Base-by-base conservation (phyloP, 2,113 vertebrate genomes). In the Malurus cyaneus region DNA sequence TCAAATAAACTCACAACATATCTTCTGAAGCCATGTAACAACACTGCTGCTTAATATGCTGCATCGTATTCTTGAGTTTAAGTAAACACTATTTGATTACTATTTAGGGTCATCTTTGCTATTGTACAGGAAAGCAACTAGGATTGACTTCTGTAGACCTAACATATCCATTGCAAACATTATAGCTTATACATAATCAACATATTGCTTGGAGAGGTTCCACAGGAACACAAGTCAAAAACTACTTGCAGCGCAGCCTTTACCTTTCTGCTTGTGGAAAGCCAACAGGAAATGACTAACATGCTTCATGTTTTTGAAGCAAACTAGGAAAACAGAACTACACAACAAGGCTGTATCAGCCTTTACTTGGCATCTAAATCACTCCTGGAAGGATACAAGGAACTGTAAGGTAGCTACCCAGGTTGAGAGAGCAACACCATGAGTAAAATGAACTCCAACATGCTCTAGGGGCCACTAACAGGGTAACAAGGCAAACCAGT, bases 381-480 rank as follows among this genome's bases (percentile, higher is more conserved):
- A 53, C 11, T 31, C n/a, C 39, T n/a, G 72, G 53, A 59, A 79
- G 34, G 39, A 74, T 11, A 39, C 15, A 1, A 18, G 15, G 34
- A 56, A 52, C 31, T 47, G 12, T 41, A 28, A 34, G 10, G 7
- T 4, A 56, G 16, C 24, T 41, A 52, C 15, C 14, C 9, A 29
- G 5, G 7, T 32, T 17, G 13, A 32, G 12, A 36, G 12, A 21
- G 86, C 44, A n/a, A 56, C 21, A 57, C 10, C 46, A 21, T 2
- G 6, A 72, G 18, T 16, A 44, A 73, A 65, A 5, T 31, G 14
- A 44, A 53, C 26, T 54, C 10, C 21, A 41, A 18, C 6, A 36
- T 1, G 2, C 14, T 53, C 36, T 24, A 62, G 6, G 6, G 14
- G 32, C 23, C 26, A 47, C 64, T 31, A 46, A 42, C 0, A 36